Conservation (phyloP, 2,888 invertebrate genomes). For the Limnephilus marmoratus region DNA sequence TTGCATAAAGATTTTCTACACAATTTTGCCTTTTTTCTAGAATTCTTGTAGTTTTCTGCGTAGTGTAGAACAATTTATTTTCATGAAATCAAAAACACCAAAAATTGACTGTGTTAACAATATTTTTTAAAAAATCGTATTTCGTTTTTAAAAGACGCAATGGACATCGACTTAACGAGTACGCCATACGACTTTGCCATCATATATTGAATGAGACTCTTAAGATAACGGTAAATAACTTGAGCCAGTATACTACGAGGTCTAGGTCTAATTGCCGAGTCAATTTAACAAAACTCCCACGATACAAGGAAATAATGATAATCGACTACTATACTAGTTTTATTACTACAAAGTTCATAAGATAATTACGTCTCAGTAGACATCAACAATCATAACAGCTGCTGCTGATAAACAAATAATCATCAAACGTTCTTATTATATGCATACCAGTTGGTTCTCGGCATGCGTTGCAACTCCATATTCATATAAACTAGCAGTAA, state of each 20-base stretch:
- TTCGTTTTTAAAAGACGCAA: too few species aligned
- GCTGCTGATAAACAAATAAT: neutral
- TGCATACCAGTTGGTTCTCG: too few species aligned
- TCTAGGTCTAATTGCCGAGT: neutral
- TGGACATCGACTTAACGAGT: too few species aligned
- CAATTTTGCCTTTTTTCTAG: too few species aligned
- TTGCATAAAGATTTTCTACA: too few species aligned
- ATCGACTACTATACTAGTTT: neutral
- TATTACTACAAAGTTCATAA: neutral
- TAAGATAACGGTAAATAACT: neutral
- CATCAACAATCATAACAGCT: neutral
- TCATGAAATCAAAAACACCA: too few species aligned
- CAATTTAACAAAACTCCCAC: neutral
- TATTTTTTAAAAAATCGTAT: too few species aligned
- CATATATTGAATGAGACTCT: neutral
- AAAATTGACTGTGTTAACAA: too few species aligned
- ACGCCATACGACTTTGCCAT: neutral
- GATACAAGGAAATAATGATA: neutral
- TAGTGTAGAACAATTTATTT: too few species aligned
- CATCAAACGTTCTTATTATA: neutral
- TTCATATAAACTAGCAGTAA: too few species aligned
- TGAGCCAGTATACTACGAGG: neutral
- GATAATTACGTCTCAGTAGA: neutral
- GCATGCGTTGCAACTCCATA: too few species aligned
- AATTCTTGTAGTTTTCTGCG: too few species aligned